phyloP scores from a whole-genome alignment of 2,888 invertebrate species.

The Drosophila pseudotakahashii region DNA sequence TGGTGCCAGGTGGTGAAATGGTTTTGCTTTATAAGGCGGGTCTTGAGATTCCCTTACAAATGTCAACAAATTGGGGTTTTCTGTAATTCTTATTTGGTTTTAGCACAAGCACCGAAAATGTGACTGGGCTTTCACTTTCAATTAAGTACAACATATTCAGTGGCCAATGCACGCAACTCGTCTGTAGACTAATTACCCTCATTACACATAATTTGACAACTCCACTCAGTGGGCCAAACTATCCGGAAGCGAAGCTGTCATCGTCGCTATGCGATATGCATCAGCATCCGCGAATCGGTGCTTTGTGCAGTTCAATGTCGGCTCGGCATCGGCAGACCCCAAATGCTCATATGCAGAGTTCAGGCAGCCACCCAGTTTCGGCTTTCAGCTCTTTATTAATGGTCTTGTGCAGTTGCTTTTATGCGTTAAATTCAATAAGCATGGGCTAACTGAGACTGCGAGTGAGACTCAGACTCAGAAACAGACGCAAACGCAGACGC shows the following conservation, averaged over 20 bases:
- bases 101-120: not conserved
- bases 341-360: conserved; percentile 33
- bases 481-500: not conserved
- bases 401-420: conserved; percentile 59
- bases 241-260: conserved; percentile 46
- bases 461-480: conserved; percentile 21
- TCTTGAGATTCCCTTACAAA: not conserved
- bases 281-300: conserved; percentile 24
- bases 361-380: conserved; percentile 44
- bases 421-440: conserved; percentile 74
- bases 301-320: conserved; percentile 65
- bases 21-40: conserved; percentile 2
- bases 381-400: conserved; percentile 46
- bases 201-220: conserved; percentile 58
- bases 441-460: conserved; percentile 19
- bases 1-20: conserved; percentile 35
- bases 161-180: conserved; percentile 31
- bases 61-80: not conserved
- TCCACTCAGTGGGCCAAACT: conserved; percentile 16
- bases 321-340: conserved; percentile 30
- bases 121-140: conserved; percentile 57
- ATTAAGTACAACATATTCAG: conserved; percentile 14
- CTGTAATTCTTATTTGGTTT: not conserved
- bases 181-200: conserved; percentile 34
- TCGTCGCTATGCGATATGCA: conserved; percentile 32